Percentiles rank a stretch among this genome's conserved stretches.
These are phyloP conservation scores for Clanis bilineata DNA, from an alignment of 2,888 invertebrate genomes.

Conservation along the genomic window DNA sequence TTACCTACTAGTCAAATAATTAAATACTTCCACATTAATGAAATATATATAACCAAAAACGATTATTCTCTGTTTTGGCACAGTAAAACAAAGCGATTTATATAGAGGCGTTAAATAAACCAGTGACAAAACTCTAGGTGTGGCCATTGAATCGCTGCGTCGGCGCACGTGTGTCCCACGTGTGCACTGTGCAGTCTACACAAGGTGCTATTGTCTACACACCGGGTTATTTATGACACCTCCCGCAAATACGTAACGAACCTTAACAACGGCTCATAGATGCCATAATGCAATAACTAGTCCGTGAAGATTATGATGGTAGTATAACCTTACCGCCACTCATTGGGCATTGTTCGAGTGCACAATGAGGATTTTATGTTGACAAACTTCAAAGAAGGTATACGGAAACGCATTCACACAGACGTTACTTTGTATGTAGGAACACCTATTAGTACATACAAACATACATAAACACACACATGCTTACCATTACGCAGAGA, in stretches of 20 bases:
- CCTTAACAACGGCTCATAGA: not conserved
- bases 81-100: not conserved
- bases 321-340: conserved; percentile 46
- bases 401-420: not conserved
- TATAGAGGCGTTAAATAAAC: not conserved
- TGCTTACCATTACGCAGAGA: too few species aligned
- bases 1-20: too few species aligned
- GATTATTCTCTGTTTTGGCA: not conserved
- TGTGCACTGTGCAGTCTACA: conserved; percentile 33
- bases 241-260: not conserved
- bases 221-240: conserved; percentile 28
- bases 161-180: conserved; percentile 41
- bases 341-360: conserved; percentile 35
- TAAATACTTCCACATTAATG: too few species aligned
- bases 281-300: not conserved
- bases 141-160: conserved; percentile 25
- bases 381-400: conserved; percentile 9
- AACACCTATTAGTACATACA: not conserved
- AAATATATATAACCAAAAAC: not conserved
- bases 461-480: not conserved
- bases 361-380: conserved; percentile 23
- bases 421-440: not conserved
- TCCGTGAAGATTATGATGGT: conserved; percentile 37
- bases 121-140: conserved; percentile 38
- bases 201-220: conserved; percentile 58